Evolutionary conservation across 2,113 vertebrate genomes (phyloP).

Genomic region (Martes martes): DNA sequence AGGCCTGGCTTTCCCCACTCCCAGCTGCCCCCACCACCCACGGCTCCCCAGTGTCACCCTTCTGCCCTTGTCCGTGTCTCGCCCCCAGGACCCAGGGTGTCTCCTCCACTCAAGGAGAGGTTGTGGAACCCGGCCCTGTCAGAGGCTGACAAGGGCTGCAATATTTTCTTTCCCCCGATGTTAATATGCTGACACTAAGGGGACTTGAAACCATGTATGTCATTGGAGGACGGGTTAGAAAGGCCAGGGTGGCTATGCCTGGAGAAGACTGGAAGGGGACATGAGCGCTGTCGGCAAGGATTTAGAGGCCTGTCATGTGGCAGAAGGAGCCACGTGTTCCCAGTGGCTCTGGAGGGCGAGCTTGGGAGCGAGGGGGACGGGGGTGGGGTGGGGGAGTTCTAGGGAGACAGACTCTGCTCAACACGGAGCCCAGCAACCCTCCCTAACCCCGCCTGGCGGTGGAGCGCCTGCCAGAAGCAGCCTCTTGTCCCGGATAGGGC

Average conservation of each 20-base stretch:
- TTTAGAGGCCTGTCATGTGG: conserved; percentile 55
- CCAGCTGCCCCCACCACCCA: neutral
- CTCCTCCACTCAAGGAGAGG: conserved; percentile 45
- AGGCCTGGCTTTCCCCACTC: neutral
- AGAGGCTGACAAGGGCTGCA: conserved; percentile 36
- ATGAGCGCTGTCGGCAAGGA: conserved; percentile 46
- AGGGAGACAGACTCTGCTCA: neutral
- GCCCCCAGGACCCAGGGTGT: neutral
- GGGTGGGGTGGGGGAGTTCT: neutral
- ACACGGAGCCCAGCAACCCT: neutral
- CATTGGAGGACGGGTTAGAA: conserved; percentile 47
- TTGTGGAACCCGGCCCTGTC: conserved; percentile 1
- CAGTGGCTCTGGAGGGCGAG: neutral
- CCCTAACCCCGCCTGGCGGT: neutral
- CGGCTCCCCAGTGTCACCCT: neutral
- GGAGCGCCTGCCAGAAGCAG: neutral
- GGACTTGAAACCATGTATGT: conserved; percentile 66
- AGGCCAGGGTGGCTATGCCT: conserved; percentile 20
- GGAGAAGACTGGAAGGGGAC: conserved; percentile 64
- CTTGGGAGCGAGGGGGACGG: neutral
- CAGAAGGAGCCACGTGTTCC: neutral
- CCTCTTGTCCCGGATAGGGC: neutral
- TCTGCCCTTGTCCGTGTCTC: conserved; percentile 54
- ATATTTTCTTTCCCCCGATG: conserved; percentile 42
- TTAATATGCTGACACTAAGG: conserved; percentile 67